Conservation (phyloP, 30 jellyfish, hydroid and myxozoan genomes). For the Aurelia sp. region DNA sequence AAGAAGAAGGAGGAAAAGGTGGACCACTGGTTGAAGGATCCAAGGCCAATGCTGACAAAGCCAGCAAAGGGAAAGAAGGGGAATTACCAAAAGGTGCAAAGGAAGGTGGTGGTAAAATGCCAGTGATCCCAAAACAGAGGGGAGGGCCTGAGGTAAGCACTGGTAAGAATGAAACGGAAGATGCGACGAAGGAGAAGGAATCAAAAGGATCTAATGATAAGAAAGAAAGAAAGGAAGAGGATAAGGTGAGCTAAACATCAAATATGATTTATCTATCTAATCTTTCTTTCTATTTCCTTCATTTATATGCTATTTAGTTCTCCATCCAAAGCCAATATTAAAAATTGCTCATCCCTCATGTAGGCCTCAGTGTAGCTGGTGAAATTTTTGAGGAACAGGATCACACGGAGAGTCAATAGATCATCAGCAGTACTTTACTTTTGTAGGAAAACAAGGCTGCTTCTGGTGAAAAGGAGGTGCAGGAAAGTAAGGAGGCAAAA, state of each 20-base stretch:
- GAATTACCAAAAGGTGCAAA: slow-evolving; percentile 74
- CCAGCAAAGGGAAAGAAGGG: slow-evolving; percentile 47
- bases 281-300: too few species aligned
- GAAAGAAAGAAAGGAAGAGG: slow-evolving; percentile 1
- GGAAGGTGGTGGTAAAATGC: slow-evolving; percentile 55
- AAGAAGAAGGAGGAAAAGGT: slow-evolving; percentile 85
- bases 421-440: too few species aligned
- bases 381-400: too few species aligned
- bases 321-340: too few species aligned
- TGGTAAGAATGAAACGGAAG: slow-evolving; percentile 38
- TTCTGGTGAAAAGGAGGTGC: not conserved
- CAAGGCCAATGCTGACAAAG: slow-evolving; percentile 53
- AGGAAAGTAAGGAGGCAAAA: slow-evolving; percentile 1
- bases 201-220: not conserved
- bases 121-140: slow-evolving; percentile 81
- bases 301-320: too few species aligned
- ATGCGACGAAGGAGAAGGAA: slow-evolving; percentile 12
- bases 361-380: too few species aligned
- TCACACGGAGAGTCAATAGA: too few species aligned
- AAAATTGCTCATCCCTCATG: too few species aligned
- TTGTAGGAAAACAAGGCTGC: not conserved
- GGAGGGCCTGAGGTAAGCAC: slow-evolving; percentile 86
- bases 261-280: too few species aligned
- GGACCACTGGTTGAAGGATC: slow-evolving; percentile 79
- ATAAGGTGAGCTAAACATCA: not conserved